Conservation (phyloP, 2,888 invertebrate species). For the Agriopis leucophaearia region DNA sequence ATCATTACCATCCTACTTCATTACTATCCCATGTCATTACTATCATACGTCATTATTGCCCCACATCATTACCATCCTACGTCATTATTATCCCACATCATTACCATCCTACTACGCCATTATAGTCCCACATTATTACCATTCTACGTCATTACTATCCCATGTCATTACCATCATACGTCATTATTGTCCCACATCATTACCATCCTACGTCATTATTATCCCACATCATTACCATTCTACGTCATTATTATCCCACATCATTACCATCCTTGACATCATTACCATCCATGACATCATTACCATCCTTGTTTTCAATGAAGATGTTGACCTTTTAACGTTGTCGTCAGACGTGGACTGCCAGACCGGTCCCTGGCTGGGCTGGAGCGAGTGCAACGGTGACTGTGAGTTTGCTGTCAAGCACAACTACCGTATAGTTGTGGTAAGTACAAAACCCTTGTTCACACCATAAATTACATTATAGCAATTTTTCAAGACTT, state of each 20-base stretch:
- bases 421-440: slow-evolving; percentile 73
- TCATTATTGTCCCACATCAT: neutral
- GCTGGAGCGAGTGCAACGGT: slow-evolving; percentile 77
- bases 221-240: neutral
- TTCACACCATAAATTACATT: neutral
- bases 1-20: too few species aligned
- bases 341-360: slow-evolving; percentile 62
- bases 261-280: neutral
- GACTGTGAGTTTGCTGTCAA: slow-evolving; percentile 74
- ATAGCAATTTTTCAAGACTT: neutral
- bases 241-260: neutral
- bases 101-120: neutral
- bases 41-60: too few species aligned
- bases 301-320: neutral
- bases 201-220: too few species aligned
- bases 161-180: neutral
- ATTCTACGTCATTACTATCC: neutral
- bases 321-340: neutral
- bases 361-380: slow-evolving; percentile 73
- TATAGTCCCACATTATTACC: too few species aligned
- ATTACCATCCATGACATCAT: neutral
- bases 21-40: too few species aligned
- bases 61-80: too few species aligned
- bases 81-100: too few species aligned
- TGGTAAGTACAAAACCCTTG: slow-evolving; percentile 57